phyloP scores from a whole-genome alignment of 2,113 vertebrate genomes.

The Rhabdornis inornatus region DNA sequence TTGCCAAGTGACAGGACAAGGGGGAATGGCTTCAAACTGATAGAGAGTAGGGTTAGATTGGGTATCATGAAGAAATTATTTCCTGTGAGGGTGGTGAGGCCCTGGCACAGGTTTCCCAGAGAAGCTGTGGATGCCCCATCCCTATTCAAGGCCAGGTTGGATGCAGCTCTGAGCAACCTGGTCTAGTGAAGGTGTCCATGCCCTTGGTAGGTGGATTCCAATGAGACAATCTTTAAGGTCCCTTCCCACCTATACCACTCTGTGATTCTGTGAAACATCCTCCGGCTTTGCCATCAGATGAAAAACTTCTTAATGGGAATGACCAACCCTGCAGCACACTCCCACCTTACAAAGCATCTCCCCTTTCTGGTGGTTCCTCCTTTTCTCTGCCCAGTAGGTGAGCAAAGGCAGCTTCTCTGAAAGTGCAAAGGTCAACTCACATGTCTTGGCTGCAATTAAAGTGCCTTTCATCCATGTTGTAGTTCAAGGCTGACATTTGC shows the following conservation, averaged over 20 bases:
- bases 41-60: too few species aligned
- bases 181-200: background rate
- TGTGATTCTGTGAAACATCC: background rate
- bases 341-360: background rate
- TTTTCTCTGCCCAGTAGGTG: background rate
- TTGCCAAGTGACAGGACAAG: background rate
- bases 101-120: background rate
- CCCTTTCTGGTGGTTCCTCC: background rate
- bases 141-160: background rate
- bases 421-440: background rate
- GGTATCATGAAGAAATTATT: background rate
- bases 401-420: background rate
- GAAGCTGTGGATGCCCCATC: background rate
- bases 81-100: background rate
- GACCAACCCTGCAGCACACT: background rate
- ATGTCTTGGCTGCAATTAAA: background rate
- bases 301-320: background rate
- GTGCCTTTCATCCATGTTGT: background rate
- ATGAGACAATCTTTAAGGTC: fast-evolving
- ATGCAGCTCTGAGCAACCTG: background rate
- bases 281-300: background rate
- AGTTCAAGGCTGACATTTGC: background rate
- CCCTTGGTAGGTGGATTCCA: fast-evolving
- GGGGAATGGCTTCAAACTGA: background rate
- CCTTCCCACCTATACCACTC: background rate